Evolutionary conservation across 2,113 vertebrate genomes (phyloP).

Genomic region (Brachirus orientalis): DNA sequence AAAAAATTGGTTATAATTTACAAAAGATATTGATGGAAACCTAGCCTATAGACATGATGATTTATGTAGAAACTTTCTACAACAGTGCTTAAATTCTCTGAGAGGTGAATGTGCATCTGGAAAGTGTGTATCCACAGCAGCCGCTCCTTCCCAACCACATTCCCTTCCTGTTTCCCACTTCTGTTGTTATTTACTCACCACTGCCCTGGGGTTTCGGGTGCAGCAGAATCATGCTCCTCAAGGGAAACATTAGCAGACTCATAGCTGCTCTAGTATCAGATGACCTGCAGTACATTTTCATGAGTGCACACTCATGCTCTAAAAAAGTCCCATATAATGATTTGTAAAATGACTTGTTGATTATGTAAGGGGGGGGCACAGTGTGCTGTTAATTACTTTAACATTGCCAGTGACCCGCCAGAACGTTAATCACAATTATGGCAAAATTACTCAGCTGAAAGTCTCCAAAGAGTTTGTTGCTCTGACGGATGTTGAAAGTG

Average conservation of each 20-base stretch:
- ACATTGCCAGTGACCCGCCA: slow-evolving; percentile 64
- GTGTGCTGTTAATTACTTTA: slow-evolving; percentile 60
- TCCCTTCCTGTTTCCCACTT: slow-evolving; percentile 14
- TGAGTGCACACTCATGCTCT: slow-evolving; percentile 14
- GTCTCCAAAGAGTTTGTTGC: slow-evolving; percentile 33
- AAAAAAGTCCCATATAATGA: slow-evolving; percentile 54
- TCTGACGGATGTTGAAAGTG: slow-evolving; percentile 61
- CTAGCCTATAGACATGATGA: not conserved
- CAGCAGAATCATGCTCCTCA: slow-evolving; percentile 56
- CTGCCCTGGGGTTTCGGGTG: slow-evolving; percentile 58
- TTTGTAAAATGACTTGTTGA: slow-evolving; percentile 74
- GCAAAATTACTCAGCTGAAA: slow-evolving; percentile 62
- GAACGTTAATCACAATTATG: slow-evolving; percentile 77
- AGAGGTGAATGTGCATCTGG: not conserved
- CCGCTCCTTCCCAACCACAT: slow-evolving; percentile 39
- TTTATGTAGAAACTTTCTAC: not conserved
- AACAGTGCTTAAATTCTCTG: too few species aligned
- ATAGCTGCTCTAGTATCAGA: slow-evolving; percentile 62
- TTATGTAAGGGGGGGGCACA: slow-evolving; percentile 36
- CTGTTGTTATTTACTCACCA: slow-evolving; percentile 53
- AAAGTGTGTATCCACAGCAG: slow-evolving; percentile 14
- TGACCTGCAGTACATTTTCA: slow-evolving; percentile 60
- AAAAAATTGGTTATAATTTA: too few species aligned
- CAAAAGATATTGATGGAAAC: too few species aligned
- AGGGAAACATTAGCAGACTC: slow-evolving; percentile 71